Evolutionary conservation across 2,888 invertebrate genomes (phyloP), one percentile per base, ranked within the genome.

Genomic region (Lamellibrachia satsuma): DNA sequence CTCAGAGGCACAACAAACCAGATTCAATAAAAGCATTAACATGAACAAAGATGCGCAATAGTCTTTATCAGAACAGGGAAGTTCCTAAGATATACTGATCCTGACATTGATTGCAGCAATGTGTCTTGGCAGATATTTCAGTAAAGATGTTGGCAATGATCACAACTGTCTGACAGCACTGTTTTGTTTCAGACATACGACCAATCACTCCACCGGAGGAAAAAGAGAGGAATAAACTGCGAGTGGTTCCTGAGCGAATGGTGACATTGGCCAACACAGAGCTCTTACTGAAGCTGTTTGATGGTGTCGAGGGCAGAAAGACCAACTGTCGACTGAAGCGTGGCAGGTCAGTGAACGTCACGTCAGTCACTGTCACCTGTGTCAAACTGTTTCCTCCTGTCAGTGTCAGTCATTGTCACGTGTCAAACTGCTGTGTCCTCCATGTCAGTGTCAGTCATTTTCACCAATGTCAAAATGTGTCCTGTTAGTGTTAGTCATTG

Each of bases 221-320:
- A 4, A 94, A 95, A 90, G 94, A 94, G 94, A 94, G 93, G 94
- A 93, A 92, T 22, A 92, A 92, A n/a, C 15, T 75, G n/a, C 92
- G 91, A 91, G 15, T 51, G 92, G 92, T 92, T 7, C 94, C 95
- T 3, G 96, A 96, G 92, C 93, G 96, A 55, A 95, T 96, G 91
- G 94, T 96, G 39, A 95, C 95, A 7, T 95, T 96, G 7, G 96
- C 97, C 52, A 97, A 97, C 95, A 97, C 97, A 7, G 97, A 97
- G 91, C 95, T 97, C 51, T 95, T 97, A n/a, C 96, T 97, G 94
- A 97, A 97, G 93, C 95, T 97, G 91, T 97, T 97, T 95, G 96
- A 97, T 92, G 96, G 96, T 7, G 96, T 97, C 22, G 96, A 96
- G 92, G 96, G 96, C 51, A 95, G 96, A 39, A 95, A 95, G 91